phyloP scores from a whole-genome alignment of 2,113 vertebrate genomes.

The Microcebus ravelobensis region DNA sequence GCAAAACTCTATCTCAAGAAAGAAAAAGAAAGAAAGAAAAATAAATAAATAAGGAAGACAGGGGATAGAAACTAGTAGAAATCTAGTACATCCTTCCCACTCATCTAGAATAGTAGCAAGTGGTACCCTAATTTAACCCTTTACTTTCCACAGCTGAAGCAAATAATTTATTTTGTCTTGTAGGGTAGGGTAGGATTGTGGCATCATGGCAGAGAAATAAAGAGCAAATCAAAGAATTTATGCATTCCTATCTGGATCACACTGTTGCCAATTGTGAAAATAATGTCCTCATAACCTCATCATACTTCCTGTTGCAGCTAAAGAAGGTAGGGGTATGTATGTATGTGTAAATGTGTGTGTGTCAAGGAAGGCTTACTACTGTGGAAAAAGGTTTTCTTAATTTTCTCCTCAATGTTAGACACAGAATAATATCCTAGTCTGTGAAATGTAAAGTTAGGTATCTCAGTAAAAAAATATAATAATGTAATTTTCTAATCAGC shows the following conservation, averaged over 20 bases:
- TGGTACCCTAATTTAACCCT: background rate
- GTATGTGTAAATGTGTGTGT: background rate
- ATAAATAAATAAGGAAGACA: background rate
- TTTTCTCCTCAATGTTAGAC: slow-evolving; percentile 48
- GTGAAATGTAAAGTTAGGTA: background rate
- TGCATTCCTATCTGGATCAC: background rate
- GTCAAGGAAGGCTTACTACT: background rate
- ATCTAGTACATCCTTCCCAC: background rate
- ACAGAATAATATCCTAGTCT: background rate
- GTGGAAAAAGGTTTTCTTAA: background rate
- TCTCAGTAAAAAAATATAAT: background rate
- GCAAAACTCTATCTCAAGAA: too few species aligned
- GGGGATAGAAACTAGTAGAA: background rate
- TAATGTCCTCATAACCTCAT: background rate
- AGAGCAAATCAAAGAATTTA: background rate
- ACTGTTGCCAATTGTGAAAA: background rate
- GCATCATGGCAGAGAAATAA: background rate
- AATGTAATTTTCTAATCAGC: background rate
- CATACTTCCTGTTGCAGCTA: background rate
- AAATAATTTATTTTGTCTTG: slow-evolving; percentile 33
- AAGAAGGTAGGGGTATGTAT: background rate
- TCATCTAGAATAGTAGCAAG: background rate
- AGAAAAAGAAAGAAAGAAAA: too few species aligned
- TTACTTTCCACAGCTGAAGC: background rate
- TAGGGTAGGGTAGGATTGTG: background rate